A percentile compares a stretch with the other conserved stretches of the same genome.
These are phyloP conservation scores for Alentia gelatinosa DNA, from an alignment of 2,888 invertebrate genomes.

Conservation along the genomic window DNA sequence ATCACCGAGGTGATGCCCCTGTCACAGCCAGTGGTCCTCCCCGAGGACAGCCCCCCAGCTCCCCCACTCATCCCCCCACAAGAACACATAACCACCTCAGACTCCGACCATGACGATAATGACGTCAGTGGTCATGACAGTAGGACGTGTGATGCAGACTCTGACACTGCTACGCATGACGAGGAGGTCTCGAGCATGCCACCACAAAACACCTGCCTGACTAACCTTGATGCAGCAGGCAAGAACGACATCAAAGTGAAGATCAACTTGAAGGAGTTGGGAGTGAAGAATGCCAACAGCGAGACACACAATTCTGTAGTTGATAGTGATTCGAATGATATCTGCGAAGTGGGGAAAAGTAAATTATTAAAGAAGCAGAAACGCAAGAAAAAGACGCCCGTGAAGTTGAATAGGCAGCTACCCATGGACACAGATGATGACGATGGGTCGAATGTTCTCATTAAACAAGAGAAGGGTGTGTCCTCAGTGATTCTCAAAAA, in stretches of 20 bases:
- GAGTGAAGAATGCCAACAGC: background rate
- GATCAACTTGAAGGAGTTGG: background rate
- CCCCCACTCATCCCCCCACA: background rate
- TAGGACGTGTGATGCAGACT: background rate
- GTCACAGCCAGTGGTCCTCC: background rate
- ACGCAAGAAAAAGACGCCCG: constrained; percentile 55
- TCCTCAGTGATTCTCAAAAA: background rate
- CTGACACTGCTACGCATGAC: background rate
- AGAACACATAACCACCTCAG: background rate
- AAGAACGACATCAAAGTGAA: background rate
- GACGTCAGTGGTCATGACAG: constrained; percentile 14
- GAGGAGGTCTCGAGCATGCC: background rate
- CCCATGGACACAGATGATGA: constrained; percentile 9
- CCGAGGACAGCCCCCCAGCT: background rate
- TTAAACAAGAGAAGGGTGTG: background rate
- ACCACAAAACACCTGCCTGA: background rate
- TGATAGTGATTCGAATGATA: background rate
- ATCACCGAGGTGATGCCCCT: constrained; percentile 17
- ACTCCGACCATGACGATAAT: constrained; percentile 3
- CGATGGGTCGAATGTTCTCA: background rate
- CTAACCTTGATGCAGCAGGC: background rate
- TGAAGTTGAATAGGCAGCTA: constrained; percentile 19
- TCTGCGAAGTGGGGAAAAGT: background rate
- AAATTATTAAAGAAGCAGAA: constrained; percentile 52
- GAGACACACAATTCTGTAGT: background rate